A percentile compares a stretch with the other conserved stretches of the same genome.
phyloP scores from a whole-genome alignment of 1,140 invertebrate genomes.

The Oppia nitens region DNA sequence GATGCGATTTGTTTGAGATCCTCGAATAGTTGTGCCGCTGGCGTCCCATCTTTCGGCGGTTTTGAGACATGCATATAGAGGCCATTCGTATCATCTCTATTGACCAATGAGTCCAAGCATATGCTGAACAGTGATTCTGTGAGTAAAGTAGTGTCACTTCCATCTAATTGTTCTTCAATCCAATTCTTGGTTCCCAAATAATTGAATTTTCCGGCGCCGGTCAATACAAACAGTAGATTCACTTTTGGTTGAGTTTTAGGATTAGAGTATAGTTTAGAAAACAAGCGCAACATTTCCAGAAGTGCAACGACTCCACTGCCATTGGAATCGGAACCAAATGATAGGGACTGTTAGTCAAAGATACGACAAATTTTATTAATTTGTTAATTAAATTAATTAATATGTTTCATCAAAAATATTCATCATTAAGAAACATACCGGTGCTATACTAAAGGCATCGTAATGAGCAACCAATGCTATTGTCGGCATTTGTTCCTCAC shows the following conservation, averaged over 20 bases:
- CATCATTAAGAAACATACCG: conserved; percentile 57
- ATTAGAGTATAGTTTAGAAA: conserved; percentile 75
- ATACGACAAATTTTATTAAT: background rate
- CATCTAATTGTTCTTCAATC: conserved; percentile 80
- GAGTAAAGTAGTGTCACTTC: conserved; percentile 37
- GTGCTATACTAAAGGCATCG: conserved; percentile 68
- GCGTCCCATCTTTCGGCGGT: conserved; percentile 68
- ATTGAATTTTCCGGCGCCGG: conserved; percentile 84
- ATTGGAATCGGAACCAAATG: conserved; percentile 77
- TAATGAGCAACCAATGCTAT: conserved; percentile 82
- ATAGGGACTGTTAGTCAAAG: conserved; percentile 44
- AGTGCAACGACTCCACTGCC: conserved; percentile 76
- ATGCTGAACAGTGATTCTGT: conserved; percentile 73
- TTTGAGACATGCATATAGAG: conserved; percentile 89
- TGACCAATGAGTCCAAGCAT: conserved; percentile 69
- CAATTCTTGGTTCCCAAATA: conserved; percentile 91
- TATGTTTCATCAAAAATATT: conserved; percentile 10
- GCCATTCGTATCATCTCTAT: conserved; percentile 26
- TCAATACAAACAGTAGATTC: conserved; percentile 75
- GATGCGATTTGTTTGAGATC: conserved; percentile 23
- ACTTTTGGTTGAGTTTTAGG: conserved; percentile 58
- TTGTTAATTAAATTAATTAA: conserved; percentile 10
- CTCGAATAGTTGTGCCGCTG: conserved; percentile 50
- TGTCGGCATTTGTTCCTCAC: conserved; percentile 60
- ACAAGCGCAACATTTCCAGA: conserved; percentile 69